These are phyloP conservation scores for Platyura marginata DNA, from an alignment of 1,140 invertebrate species.

Conservation along the genomic window DNA sequence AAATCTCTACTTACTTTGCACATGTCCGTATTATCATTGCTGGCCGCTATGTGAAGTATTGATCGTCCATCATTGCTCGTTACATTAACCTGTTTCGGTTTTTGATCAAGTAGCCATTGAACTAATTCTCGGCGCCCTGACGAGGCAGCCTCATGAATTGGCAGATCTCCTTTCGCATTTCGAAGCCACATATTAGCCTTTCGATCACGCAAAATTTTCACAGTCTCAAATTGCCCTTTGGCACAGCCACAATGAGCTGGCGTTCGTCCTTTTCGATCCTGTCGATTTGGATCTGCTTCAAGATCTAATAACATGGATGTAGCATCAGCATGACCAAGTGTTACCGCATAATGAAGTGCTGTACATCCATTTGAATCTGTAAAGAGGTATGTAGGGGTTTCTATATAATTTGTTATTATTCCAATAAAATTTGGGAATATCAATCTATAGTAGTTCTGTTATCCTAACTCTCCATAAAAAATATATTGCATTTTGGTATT, in stretches of 20 bases:
- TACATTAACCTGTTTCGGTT: conserved; percentile 68
- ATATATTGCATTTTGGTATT: too few relatives aligned
- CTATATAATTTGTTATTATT: background rate
- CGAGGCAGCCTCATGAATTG: conserved; percentile 85
- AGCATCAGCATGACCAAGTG: conserved; percentile 85
- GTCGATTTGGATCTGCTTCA: conserved; percentile 77
- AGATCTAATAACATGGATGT: conserved; percentile 74
- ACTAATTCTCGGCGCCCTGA: conserved; percentile 76
- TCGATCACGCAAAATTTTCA: conserved; percentile 41
- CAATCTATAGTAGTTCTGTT: background rate
- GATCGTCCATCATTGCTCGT: conserved; percentile 86
- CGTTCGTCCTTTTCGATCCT: conserved; percentile 79
- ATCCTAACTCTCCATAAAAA: too few relatives aligned
- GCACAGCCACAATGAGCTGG: conserved; percentile 70
- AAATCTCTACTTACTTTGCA: conserved; percentile 37
- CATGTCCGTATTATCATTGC: conserved; percentile 86
- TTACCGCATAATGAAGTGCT: conserved; percentile 89
- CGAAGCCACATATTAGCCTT: conserved; percentile 82
- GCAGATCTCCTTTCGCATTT: conserved; percentile 79
- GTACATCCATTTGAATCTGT: conserved; percentile 82
- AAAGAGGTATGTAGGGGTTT: conserved; percentile 14
- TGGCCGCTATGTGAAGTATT: conserved; percentile 82
- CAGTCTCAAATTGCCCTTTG: conserved; percentile 68
- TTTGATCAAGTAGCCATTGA: conserved; percentile 64
- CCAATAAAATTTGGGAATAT: background rate